Conservation (phyloP, 2,113 vertebrate species). For the Scomber colias region DNA sequence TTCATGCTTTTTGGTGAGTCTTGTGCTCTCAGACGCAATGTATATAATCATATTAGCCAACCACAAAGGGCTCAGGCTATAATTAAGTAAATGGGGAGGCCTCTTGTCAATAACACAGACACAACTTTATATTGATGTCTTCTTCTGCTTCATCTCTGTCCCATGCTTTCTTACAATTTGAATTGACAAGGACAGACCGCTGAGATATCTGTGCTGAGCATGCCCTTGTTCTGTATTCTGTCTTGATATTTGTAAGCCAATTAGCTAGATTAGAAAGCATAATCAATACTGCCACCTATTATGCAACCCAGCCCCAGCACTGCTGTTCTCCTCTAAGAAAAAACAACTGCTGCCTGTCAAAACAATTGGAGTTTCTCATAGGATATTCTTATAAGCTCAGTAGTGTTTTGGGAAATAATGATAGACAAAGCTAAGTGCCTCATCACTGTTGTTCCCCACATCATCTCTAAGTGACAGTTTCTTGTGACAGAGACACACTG, state of each 20-base stretch:
- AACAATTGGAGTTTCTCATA: background rate
- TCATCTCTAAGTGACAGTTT: background rate
- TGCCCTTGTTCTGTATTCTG: constrained; percentile 53
- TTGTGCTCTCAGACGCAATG: background rate
- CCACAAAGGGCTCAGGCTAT: background rate
- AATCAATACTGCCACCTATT: constrained; percentile 56
- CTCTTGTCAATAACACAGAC: constrained; percentile 9
- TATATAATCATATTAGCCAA: background rate
- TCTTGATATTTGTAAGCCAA: constrained; percentile 66
- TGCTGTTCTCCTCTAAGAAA: constrained; percentile 20
- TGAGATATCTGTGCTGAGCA: constrained; percentile 38
- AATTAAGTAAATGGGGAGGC: constrained; percentile 2
- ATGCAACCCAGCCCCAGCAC: constrained; percentile 10
- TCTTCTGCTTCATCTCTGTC: constrained; percentile 10
- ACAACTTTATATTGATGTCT: constrained; percentile 24
- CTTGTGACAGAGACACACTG: background rate
- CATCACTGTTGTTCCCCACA: background rate
- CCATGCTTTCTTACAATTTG: constrained; percentile 28
- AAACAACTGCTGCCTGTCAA: constrained; percentile 3
- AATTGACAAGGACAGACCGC: constrained; percentile 61
- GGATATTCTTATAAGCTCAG: background rate
- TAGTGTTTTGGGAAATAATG: background rate
- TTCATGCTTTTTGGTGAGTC: background rate
- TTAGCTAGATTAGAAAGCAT: constrained; percentile 65
- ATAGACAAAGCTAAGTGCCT: background rate